Conservation (phyloP, 2,888 invertebrate species). For the Nomada goodeniana region DNA sequence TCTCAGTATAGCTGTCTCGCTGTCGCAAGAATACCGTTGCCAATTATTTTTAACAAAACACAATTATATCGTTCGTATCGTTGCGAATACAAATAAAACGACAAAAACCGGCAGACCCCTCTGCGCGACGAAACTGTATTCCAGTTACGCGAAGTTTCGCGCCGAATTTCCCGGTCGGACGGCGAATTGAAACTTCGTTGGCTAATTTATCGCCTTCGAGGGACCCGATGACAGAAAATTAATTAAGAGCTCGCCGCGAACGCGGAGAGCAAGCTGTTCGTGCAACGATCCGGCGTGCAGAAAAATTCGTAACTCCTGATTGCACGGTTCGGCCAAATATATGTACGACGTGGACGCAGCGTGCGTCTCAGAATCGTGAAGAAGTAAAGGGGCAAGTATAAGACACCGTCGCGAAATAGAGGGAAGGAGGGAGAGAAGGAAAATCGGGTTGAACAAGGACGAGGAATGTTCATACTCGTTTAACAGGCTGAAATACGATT, state of each 20-base stretch:
- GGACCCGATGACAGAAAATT: constrained; percentile 52
- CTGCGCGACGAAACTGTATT: constrained; percentile 47
- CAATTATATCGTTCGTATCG: no score
- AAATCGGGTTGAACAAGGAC: constrained; percentile 21
- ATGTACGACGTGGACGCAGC: no score
- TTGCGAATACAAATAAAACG: not conserved
- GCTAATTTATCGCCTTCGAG: constrained; percentile 56
- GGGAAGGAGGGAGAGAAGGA: constrained; percentile 6
- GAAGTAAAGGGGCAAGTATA: constrained; percentile 8
- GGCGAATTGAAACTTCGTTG: constrained; percentile 59
- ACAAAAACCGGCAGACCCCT: constrained; percentile 14
- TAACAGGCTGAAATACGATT: constrained; percentile 28
- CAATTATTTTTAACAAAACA: no score
- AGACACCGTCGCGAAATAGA: constrained; percentile 2
- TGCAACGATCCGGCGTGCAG: constrained; percentile 7
- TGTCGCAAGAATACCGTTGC: no score
- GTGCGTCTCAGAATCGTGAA: not conserved
- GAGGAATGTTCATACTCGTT: not conserved
- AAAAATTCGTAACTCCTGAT: constrained; percentile 47
- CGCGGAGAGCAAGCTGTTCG: constrained; percentile 18
- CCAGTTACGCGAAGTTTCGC: constrained; percentile 47
- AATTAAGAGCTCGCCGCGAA: constrained; percentile 51
- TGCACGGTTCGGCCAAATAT: not conserved
- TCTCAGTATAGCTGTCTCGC: no score
- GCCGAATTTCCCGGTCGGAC: constrained; percentile 27